Base-by-base conservation (phyloP, 1,140 invertebrate genomes). In the Saxidomus purpurata region DNA sequence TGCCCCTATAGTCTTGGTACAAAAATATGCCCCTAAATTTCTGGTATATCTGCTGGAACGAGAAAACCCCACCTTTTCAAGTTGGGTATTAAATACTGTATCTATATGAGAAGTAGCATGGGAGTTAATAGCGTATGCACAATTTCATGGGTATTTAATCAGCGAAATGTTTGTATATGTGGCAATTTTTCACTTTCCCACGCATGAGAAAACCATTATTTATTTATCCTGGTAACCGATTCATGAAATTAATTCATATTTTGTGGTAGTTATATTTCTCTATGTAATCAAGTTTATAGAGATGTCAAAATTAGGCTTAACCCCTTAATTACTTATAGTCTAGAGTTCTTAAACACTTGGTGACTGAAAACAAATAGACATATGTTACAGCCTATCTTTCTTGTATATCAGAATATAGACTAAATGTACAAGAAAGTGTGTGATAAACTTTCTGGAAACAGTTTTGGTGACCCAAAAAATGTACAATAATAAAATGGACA, bases 221-320 rank as follows among this genome's bases (percentile, higher is more conserved):
- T 71, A 71, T 40, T 71, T 71, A 71, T 36, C 67, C 34, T 40
- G 67, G 34, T 71, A 71, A 71, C 34, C 67, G 34, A 71, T 71
- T 71, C 67, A 71, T 71, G 67, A 71, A 71, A 71, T 71, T 71
- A 71, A 71, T 71, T 71, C 67, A 71, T 71, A 71, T 71, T 71
- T 71, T 71, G 34, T n/a, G 36, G 31, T 71, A 71, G 67, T 71
- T 71, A 40, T n/a, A 38, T 34, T 22, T 9, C n/a, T 31, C 25
- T 67, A 6, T 28, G 25, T 34, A 8, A 67, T 36, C 25, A 28
- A 71, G 28, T 71, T 15, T 31, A 71, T 71, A 71, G 38, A 71
- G 67, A 19, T 38, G 34, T 71, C 67, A 71, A 40, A 59, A 71
- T 9, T 71, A 17, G 67, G 67, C 34, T 71, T 71, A 40, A 22